Evolutionary conservation across 2,797 vertebrate species (phyloP).

Genomic region (Novumbra hubbsi): DNA sequence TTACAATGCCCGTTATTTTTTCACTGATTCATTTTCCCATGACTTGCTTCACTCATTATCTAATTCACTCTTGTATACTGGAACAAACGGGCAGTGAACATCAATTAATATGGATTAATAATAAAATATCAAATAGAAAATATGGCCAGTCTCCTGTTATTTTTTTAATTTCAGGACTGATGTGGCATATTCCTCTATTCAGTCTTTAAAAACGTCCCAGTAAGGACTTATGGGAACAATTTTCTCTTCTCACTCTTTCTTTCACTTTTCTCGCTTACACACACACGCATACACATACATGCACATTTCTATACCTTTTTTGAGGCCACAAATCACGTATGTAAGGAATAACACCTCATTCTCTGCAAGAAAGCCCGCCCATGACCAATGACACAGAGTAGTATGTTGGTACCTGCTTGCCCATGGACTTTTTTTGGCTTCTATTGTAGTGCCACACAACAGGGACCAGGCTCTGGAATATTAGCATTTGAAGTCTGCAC

Average conservation of each 20-base stretch:
- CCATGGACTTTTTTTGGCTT: no score
- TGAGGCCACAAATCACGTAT: no score
- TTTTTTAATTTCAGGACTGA: slow-evolving; percentile 65
- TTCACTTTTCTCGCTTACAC: neutral
- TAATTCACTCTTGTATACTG: neutral
- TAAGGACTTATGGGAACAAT: slow-evolving; percentile 43
- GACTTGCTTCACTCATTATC: neutral
- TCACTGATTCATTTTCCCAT: neutral
- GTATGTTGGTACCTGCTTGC: no score
- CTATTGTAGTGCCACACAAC: no score
- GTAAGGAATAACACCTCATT: no score
- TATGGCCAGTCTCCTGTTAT: slow-evolving; percentile 51
- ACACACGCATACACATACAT: neutral
- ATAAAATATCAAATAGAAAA: slow-evolving; percentile 37
- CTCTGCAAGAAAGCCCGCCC: no score
- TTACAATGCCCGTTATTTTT: neutral
- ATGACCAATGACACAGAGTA: no score
- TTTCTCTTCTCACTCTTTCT: slow-evolving; percentile 16
- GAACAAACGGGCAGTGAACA: slow-evolving; percentile 15
- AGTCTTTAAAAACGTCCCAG: slow-evolving; percentile 35
- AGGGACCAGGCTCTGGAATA: no score
- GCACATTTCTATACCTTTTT: neutral
- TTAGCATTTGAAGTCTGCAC: no score
- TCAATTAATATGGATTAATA: slow-evolving; percentile 55
- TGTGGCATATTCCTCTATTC: slow-evolving; percentile 27